phyloP scores from a whole-genome alignment of 2,888 invertebrate genomes.

The Abrostola tripartita region DNA sequence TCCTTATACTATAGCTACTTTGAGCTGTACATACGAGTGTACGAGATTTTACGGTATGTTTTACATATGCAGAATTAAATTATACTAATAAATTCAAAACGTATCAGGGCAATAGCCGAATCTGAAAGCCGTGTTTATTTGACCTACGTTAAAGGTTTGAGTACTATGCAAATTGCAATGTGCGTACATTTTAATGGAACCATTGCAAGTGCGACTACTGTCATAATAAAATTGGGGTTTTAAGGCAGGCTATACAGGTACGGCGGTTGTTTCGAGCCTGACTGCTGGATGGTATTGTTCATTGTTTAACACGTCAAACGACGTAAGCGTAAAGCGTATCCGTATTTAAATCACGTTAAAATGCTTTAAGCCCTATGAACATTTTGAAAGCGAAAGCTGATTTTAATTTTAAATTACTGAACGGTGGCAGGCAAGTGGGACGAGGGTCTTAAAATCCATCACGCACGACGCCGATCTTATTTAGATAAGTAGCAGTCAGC shows the following conservation, averaged over 20 bases:
- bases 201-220: conserved; percentile 12
- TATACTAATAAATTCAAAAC: conserved; percentile 64
- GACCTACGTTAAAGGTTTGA: conserved; percentile 30
- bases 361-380: conserved; percentile 45
- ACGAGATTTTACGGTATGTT: conserved; percentile 66
- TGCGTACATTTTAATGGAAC: conserved; percentile 8
- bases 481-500: conserved; percentile 84
- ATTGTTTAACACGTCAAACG: conserved; percentile 43
- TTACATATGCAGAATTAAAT: conserved; percentile 69
- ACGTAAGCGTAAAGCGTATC: conserved; percentile 33
- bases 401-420: conserved; percentile 60
- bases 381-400: conserved; percentile 47
- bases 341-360: conserved; percentile 53
- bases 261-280: conserved; percentile 12
- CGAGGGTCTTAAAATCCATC: conserved; percentile 84
- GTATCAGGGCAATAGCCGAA: conserved; percentile 56
- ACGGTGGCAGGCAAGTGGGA: conserved; percentile 59
- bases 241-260: conserved; percentile 25
- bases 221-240: conserved; percentile 12
- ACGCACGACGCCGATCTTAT: conserved; percentile 85
- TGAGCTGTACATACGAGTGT: conserved; percentile 63
- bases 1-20: conserved; percentile 69
- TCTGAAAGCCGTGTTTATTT: conserved; percentile 42
- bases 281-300: conserved; percentile 31
- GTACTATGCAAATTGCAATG: conserved; percentile 16